phyloP scores from a whole-genome alignment of 2,797 vertebrate species.

The Dendrocincla fuliginosa region DNA sequence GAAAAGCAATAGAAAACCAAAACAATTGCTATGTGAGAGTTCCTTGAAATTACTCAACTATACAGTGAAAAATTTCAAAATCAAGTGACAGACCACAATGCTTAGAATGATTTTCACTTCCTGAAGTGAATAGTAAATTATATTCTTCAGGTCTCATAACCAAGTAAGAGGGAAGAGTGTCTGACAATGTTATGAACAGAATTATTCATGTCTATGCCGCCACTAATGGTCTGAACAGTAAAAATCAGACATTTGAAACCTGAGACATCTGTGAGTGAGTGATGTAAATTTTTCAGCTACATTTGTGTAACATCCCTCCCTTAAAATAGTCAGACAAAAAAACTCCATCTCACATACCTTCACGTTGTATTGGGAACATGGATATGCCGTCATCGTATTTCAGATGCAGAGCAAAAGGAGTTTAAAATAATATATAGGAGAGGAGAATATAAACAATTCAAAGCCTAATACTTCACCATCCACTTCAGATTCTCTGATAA shows the following conservation, averaged over 20 bases:
- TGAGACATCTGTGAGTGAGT: not conserved
- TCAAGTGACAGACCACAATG: not conserved
- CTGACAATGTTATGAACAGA: not conserved
- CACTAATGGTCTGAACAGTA: not conserved
- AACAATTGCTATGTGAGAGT: not conserved
- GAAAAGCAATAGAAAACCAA: not conserved
- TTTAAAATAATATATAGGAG: not conserved
- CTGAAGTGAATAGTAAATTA: not conserved
- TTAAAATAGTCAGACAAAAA: not conserved
- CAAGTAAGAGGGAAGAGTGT: not conserved
- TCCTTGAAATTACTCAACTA: not conserved
- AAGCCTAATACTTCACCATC: not conserved
- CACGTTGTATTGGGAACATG: not conserved
- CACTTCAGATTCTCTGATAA: conserved; percentile 14
- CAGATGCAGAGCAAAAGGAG: not conserved
- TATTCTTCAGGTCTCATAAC: not conserved
- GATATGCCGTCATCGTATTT: not conserved
- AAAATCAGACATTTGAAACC: not conserved
- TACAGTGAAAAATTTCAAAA: not conserved
- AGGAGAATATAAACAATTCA: not conserved
- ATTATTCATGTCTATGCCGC: not conserved
- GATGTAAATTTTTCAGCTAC: not conserved
- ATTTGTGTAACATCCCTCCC: not conserved
- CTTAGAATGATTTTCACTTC: not conserved
- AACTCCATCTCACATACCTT: not conserved